Evolutionary conservation across 2,113 vertebrate species (phyloP), one percentile per base, ranked within the genome.

Genomic region (Oncorhynchus mykiss): DNA sequence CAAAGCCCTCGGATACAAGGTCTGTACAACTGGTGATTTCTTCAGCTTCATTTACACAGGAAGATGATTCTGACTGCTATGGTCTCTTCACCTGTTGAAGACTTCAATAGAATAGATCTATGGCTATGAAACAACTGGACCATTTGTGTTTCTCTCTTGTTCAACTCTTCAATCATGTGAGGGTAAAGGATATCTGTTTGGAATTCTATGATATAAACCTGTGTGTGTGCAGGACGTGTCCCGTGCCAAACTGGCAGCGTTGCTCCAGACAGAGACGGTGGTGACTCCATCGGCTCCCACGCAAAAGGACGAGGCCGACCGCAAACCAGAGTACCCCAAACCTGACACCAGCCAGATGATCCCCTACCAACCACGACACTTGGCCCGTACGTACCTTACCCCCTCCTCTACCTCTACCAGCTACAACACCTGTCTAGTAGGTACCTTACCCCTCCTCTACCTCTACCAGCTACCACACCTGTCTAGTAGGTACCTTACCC

Each of bases 311-410:
- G 98, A 99, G 85, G 93, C 89, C 0, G 97, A 99, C 88, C 94
- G 96, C 80, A 99, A 98, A 89, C 98, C 98, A 0, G 97, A 99
- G 76, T 99, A 99, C 86, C 98, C 98, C 25, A 99, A 99, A 91
- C 98, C 98, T 8, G 97, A 99, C 91, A 99, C 96, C 25, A 96
- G 96, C 76, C 98, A 99, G 85, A 99, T 99, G 98, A 98, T 99
- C 89, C 97, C 98, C 69, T 99, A 97, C 86, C 97, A 99, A 92
- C 98, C 97, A 24, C 94, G 97, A 77, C 98, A 99, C 87, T 93
- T 98, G 79, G 97, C 98, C 82, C 96, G 98, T 99, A 95, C 89
- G 97, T 92, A 51, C 14, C 8, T 31, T 45, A 22, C 27, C 66
- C 13, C 16, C 68, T 54, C 51, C 8, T 5, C 70, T 29, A 3